phyloP scores from a whole-genome alignment of 2,113 vertebrate genomes.

The Xenotilapia flavipinnis region DNA sequence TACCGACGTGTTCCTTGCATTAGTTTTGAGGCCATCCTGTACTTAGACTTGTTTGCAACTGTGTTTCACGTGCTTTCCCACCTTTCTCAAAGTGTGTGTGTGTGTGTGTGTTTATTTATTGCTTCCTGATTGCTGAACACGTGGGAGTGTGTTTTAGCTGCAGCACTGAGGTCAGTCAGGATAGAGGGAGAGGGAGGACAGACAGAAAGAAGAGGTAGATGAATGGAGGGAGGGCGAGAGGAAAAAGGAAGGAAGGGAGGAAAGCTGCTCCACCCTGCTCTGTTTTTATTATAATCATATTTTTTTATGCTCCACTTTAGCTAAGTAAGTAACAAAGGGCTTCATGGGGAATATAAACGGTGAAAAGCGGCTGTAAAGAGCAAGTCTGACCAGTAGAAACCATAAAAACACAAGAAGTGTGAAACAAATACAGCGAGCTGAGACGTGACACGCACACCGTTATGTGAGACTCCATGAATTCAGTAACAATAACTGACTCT shows the following conservation, averaged over 20 bases:
- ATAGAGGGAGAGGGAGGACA: neutral
- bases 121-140: slow-evolving; percentile 37
- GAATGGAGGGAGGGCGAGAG: neutral
- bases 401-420: neutral
- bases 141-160: slow-evolving; percentile 44
- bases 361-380: neutral
- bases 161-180: slow-evolving; percentile 30
- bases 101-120: neutral
- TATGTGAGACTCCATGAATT: neutral
- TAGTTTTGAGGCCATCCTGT: slow-evolving; percentile 8
- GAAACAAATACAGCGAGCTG: neutral
- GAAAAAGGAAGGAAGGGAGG: neutral
- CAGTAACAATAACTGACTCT: neutral
- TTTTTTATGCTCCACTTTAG: neutral
- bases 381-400: neutral
- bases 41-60: neutral
- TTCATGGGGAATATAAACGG: neutral
- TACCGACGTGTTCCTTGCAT: neutral
- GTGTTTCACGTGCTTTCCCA: neutral
- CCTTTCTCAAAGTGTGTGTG: neutral
- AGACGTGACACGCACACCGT: neutral
- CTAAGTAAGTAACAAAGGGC: neutral
- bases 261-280: slow-evolving; percentile 6
- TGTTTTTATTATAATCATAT: neutral
- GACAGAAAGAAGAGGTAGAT: neutral